These are phyloP conservation scores for Parazoanthus swiftii DNA, from an alignment of 92 coral and sea anemone species.

Conservation along the genomic window DNA sequence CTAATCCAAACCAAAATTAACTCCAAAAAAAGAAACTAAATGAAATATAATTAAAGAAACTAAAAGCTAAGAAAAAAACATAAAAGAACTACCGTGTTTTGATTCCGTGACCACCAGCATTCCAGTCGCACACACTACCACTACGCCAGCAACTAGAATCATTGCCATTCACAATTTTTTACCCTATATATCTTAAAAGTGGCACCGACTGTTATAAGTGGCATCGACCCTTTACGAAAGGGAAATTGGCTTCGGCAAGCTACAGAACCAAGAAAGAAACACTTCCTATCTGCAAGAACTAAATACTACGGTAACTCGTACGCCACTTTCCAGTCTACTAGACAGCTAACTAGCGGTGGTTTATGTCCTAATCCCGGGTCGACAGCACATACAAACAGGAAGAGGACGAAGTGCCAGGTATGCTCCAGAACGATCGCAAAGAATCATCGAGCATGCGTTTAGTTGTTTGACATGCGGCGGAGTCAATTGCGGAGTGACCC, in stretches of 20 bases:
- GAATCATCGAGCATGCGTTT: not conserved
- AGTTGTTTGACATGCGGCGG: not conserved
- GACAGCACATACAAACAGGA: not conserved
- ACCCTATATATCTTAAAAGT: too few relatives aligned
- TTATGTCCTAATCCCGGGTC: conserved; percentile 44
- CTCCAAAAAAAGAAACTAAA: too few relatives aligned
- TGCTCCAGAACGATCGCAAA: not conserved
- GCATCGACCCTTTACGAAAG: too few relatives aligned
- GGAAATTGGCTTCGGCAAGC: not conserved
- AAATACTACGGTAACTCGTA: conserved; percentile 13
- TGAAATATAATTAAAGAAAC: too few relatives aligned
- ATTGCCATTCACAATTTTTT: too few relatives aligned
- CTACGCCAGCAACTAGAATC: too few relatives aligned
- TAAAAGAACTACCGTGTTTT: too few relatives aligned
- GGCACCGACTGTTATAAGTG: too few relatives aligned
- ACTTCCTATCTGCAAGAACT: conserved; percentile 14
- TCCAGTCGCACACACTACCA: too few relatives aligned
- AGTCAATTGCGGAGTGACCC: not conserved
- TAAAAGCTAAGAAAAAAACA: too few relatives aligned
- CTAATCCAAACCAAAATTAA: too few relatives aligned
- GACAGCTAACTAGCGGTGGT: conserved; percentile 15
- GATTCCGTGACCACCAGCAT: too few relatives aligned
- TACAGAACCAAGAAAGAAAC: not conserved
- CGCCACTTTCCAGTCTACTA: conserved; percentile 36
- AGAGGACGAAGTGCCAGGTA: not conserved